A percentile compares a stretch with the other conserved stretches of the same genome.
Conservation (phyloP, 2,888 invertebrate genomes). For the Notodonta dromedarius region DNA sequence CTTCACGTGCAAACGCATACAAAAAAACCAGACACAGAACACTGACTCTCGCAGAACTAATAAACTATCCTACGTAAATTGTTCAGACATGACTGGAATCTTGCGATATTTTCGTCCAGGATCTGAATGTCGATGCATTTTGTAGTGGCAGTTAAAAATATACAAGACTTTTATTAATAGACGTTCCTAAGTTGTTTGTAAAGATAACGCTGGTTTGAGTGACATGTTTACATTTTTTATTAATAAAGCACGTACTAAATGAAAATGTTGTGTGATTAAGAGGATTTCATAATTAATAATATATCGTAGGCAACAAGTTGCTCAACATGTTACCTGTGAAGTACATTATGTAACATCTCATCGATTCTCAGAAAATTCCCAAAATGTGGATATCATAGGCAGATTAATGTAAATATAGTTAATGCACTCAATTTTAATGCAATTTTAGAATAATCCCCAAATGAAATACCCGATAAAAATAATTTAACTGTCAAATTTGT, state of each 20-base stretch:
- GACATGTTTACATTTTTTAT: slow-evolving; percentile 3
- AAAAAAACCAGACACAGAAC: slow-evolving; percentile 75
- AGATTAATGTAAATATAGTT: no score
- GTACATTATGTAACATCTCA: no score
- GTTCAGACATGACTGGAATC: slow-evolving; percentile 26
- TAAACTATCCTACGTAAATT: slow-evolving; percentile 37
- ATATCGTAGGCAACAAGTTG: not conserved
- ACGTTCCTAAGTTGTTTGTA: not conserved
- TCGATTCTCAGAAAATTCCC: no score
- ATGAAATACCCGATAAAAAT: not conserved
- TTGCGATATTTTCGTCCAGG: slow-evolving; percentile 27
- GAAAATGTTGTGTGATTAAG: not conserved
- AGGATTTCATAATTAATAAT: not conserved
- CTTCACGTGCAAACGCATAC: slow-evolving; percentile 77
- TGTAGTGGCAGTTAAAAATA: slow-evolving; percentile 2
- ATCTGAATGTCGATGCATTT: slow-evolving; percentile 30
- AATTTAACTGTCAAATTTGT: not conserved
- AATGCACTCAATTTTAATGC: not conserved
- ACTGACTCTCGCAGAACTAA: slow-evolving; percentile 56
- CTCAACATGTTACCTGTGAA: no score
- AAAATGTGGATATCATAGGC: no score
- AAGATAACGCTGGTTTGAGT: not conserved
- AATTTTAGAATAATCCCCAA: not conserved
- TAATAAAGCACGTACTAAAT: slow-evolving; percentile 1
- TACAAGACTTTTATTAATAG: not conserved